These are phyloP conservation scores for Epinotia bilunana DNA, from an alignment of 2,888 invertebrate genomes.

Conservation along the genomic window DNA sequence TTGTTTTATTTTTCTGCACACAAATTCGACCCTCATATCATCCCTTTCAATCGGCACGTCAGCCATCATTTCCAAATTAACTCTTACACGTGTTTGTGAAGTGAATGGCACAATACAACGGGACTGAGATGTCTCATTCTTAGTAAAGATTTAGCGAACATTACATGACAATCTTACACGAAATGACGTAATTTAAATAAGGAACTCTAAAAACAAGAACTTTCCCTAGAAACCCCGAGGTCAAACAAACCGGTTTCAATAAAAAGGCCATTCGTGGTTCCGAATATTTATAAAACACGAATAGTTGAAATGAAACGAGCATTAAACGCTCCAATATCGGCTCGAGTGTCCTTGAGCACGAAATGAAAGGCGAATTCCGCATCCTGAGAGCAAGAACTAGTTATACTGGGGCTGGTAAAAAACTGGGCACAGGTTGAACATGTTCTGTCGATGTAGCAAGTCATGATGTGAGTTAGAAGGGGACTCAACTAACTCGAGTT, in stretches of 20 bases:
- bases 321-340: slow-evolving; percentile 15
- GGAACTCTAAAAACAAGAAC: background rate
- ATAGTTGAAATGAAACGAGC: slow-evolving; percentile 19
- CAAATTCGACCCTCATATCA: background rate
- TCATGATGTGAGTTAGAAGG: slow-evolving; percentile 15
- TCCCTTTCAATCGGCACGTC: background rate
- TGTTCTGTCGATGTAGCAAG: slow-evolving; percentile 11
- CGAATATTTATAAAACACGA: slow-evolving; percentile 4
- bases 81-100: background rate
- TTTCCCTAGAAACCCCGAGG: slow-evolving; percentile 2
- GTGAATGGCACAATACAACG: background rate
- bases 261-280: slow-evolving; percentile 7
- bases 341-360: slow-evolving; percentile 57
- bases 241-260: background rate
- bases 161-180: background rate
- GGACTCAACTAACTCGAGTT: background rate
- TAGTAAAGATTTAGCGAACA: background rate
- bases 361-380: slow-evolving; percentile 55
- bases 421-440: slow-evolving; percentile 46
- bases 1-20: background rate
- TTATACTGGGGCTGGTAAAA: slow-evolving; percentile 53
- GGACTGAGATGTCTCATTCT: background rate
- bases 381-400: slow-evolving; percentile 52
- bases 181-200: slow-evolving; percentile 2
- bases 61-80: background rate